Conservation (phyloP, 1,140 invertebrate species). For the Drosophila ercepeae region DNA sequence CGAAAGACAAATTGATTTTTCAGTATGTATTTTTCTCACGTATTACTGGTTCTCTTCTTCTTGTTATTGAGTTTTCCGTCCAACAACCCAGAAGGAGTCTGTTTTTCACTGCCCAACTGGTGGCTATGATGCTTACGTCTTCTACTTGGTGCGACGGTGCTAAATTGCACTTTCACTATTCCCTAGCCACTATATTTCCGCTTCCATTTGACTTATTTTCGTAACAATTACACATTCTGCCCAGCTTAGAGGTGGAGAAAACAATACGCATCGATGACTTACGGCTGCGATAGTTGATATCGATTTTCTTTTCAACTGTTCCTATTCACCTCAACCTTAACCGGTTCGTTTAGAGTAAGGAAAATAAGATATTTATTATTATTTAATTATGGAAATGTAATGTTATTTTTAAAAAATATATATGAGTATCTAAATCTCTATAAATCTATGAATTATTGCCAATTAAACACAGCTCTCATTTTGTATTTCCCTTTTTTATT, state of each 20-base stretch:
- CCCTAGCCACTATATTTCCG: constrained; percentile 37
- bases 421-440: background rate
- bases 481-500: constrained; percentile 55
- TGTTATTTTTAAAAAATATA: no score
- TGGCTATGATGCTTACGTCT: constrained; percentile 37
- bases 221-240: constrained; percentile 76
- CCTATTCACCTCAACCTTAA: background rate
- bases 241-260: constrained; percentile 22
- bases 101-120: constrained; percentile 20
- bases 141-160: constrained; percentile 12
- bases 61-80: constrained; percentile 69
- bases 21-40: constrained; percentile 76
- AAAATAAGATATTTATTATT: no score
- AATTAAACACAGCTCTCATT: background rate
- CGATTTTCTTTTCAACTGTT: background rate
- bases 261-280: background rate
- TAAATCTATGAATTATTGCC: background rate
- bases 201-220: constrained; percentile 61
- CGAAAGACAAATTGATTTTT: constrained; percentile 55
- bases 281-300: background rate
- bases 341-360: background rate
- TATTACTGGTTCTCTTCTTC: constrained; percentile 68
- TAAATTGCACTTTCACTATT: constrained; percentile 34
- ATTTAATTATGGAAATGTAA: no score
- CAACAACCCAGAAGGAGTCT: background rate